Evolutionary conservation across 2,888 invertebrate species (phyloP), one percentile per base, ranked within the genome.

Genomic region (Drosophila niveifrons): DNA sequence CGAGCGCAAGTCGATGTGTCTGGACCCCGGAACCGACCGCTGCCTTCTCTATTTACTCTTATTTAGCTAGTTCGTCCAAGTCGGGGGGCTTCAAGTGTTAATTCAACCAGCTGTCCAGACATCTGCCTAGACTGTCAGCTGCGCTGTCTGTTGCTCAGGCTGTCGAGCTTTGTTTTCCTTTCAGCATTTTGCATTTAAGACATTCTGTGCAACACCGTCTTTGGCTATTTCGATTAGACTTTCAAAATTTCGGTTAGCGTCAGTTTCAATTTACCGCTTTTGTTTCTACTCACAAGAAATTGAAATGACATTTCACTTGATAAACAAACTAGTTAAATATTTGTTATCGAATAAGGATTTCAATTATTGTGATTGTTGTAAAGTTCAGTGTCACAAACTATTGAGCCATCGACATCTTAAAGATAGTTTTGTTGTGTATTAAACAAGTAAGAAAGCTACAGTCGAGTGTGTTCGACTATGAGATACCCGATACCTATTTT

Each of bases 1-100:
- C 65, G 67, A 75, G 83, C 82, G 71, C 62, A 66, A 72, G 65
- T 79, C 72, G 68, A 79, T 83, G 82, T 82, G 88, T 85, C 85
- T 82, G 85, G 62, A 48, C 41, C 63, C 29, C n/a, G 36, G 36
- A 2, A 15, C 7, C 10, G 13, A 50, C 18, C 34, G 10, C 17
- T 62, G 39, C 34, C 34, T 15, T 11, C 43, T n/a, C 31, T 66
- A 53, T 62, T 72, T 67, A 39, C 58, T 56, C 55, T 67, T 61
- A 57, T 57, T 67, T 73, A 43, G 51, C 51, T 56, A n/a, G 51
- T 17, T 43, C 39, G 64, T 36, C 44, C 18, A 47, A 47, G 56
- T 55, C 48, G 29, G 44, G 29, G 44, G 64, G 63, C 47, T 72
- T 83, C 66, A 68, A 81, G 81, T 82, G 81, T 87, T 82, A 87